Evolutionary conservation across 2,797 vertebrate species (phyloP).

Genomic region (Sylvilagus floridanus): DNA sequence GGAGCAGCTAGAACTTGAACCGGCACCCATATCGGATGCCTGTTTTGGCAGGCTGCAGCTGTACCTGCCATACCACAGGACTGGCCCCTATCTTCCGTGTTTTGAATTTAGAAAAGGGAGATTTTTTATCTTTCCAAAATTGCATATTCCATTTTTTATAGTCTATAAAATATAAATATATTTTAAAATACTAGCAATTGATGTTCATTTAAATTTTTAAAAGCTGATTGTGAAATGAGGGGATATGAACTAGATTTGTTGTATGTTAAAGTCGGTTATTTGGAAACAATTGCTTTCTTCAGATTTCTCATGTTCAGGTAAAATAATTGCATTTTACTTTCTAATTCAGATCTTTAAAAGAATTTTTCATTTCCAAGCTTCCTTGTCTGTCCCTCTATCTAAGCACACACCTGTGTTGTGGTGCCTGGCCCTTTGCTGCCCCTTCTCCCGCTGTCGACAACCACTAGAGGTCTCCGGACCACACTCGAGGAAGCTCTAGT

Average conservation of each 20-base stretch:
- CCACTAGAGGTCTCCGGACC: constrained; percentile 79
- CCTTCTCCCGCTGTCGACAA: not conserved
- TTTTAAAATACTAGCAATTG: constrained; percentile 27
- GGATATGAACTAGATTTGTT: not conserved
- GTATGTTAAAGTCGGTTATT: not conserved
- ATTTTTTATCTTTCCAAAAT: not conserved
- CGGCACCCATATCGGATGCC: too few species aligned
- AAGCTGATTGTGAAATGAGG: not conserved
- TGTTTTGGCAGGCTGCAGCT: too few species aligned
- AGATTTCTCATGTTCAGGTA: not conserved
- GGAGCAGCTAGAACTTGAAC: too few species aligned
- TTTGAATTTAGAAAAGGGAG: constrained; percentile 15
- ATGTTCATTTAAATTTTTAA: not conserved
- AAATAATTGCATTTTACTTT: not conserved
- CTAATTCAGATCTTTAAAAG: not conserved
- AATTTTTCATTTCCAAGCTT: not conserved
- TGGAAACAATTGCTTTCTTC: constrained; percentile 34
- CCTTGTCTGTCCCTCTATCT: not conserved
- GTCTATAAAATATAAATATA: not conserved
- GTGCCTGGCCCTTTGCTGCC: not conserved
- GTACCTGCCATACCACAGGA: too few species aligned
- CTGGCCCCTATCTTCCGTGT: not conserved
- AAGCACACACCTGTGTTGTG: not conserved
- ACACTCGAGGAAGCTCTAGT: constrained; percentile 4
- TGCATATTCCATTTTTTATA: not conserved